Conservation (phyloP, 2,113 vertebrate species). For the Suricata suricatta region DNA sequence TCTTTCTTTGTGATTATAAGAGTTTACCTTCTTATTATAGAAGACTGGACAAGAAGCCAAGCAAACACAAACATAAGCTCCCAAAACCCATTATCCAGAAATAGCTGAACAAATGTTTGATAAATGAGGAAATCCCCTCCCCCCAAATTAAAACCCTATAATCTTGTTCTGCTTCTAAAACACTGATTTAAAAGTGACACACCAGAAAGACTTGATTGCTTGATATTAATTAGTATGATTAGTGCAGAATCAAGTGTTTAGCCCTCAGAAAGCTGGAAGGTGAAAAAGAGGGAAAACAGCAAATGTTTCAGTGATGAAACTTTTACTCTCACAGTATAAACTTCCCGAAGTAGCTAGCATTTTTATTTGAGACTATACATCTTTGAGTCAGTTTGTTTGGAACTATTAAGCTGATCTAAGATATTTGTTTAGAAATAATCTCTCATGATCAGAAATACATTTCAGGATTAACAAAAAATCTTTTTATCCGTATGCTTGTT, state of each 20-base stretch:
- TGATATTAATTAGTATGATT: background rate
- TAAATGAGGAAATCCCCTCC: background rate
- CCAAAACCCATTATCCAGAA: background rate
- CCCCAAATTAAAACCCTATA: background rate
- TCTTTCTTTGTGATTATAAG: background rate
- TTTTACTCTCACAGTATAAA: background rate
- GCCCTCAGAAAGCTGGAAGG: background rate
- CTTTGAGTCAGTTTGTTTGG: background rate
- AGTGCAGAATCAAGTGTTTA: background rate
- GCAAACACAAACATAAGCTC: background rate
- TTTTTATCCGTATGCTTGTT: conserved; percentile 59
- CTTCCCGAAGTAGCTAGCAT: background rate
- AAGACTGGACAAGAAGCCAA: background rate
- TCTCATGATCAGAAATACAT: conserved; percentile 45
- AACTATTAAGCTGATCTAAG: background rate
- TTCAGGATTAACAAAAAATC: conserved; percentile 34
- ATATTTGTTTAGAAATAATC: background rate
- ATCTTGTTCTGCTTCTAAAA: background rate
- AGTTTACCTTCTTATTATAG: background rate
- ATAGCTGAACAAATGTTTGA: background rate
- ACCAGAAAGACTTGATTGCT: background rate
- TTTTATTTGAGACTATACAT: background rate
- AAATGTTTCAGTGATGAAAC: background rate
- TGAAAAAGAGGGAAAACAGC: background rate
- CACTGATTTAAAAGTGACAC: background rate